These are phyloP conservation scores for Dysidea cf. avara DNA, from an alignment of 37 sponge, comb jelly and placozoan genomes.

Conservation along the genomic window DNA sequence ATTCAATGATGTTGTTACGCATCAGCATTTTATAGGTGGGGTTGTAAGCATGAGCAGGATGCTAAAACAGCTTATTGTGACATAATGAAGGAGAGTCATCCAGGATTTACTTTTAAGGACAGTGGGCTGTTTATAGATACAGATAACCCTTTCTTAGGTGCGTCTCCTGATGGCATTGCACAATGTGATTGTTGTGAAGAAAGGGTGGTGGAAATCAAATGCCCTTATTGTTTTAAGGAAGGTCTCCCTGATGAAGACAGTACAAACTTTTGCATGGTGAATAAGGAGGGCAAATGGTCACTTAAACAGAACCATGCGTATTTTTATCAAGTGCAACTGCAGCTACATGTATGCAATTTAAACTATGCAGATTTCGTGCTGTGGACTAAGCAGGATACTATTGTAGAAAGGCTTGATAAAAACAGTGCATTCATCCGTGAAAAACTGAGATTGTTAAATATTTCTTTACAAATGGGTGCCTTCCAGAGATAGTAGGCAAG, in stretches of 20 bases:
- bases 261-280: conserved; percentile 6
- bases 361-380: background rate
- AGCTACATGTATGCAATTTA: background rate
- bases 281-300: background rate
- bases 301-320: conserved; percentile 3
- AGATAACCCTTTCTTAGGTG: conserved; percentile 29
- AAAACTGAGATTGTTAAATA: background rate
- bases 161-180: conserved; percentile 39
- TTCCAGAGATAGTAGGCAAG: conserved; percentile 58
- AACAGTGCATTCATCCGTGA: conserved; percentile 22
- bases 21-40: conserved; percentile 21
- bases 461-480: conserved; percentile 18
- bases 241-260: conserved; percentile 5
- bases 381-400: conserved; percentile 8
- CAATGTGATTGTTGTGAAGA: conserved; percentile 46
- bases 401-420: conserved; percentile 29
- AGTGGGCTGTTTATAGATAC: conserved; percentile 28
- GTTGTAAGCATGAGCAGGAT: conserved; percentile 47
- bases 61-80: conserved; percentile 19
- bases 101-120: background rate
- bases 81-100: conserved; percentile 1
- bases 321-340: conserved; percentile 33
- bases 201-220: conserved; percentile 20
- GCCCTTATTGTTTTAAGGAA: background rate
- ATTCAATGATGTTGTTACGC: conserved; percentile 1